Percentiles rank a stretch among this genome's conserved stretches.
Conservation (phyloP, 1,140 invertebrate species). For the Caenorhabditis elegans region DNA sequence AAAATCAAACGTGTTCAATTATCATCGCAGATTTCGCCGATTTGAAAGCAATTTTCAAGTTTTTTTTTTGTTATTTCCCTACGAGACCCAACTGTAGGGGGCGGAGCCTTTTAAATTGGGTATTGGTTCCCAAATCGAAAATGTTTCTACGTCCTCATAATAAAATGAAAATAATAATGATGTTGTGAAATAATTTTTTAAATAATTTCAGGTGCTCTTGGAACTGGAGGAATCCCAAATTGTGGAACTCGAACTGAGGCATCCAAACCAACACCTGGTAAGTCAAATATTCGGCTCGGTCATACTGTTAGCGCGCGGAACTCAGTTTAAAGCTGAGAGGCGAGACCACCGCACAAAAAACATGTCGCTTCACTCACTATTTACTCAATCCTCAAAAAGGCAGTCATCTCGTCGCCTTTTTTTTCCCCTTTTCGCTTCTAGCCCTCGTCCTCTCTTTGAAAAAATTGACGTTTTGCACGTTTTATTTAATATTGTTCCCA, state of each 20-base stretch:
- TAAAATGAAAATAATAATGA: background rate
- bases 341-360: background rate
- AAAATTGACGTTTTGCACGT: background rate
- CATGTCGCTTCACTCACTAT: background rate
- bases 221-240: constrained; percentile 35
- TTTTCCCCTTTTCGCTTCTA: background rate
- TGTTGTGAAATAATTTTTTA: background rate
- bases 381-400: background rate
- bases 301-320: too few species aligned
- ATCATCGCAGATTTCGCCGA: too few species aligned
- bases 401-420: too few species aligned
- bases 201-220: constrained; percentile 33
- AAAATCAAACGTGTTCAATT: too few species aligned
- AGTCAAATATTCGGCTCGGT: background rate
- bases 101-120: too few species aligned
- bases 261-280: constrained; percentile 20
- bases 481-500: background rate
- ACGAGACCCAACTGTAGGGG: too few species aligned
- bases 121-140: too few species aligned
- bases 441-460: background rate
- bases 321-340: too few species aligned
- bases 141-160: too few species aligned
- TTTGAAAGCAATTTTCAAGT: too few species aligned
- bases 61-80: too few species aligned
- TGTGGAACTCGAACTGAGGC: constrained; percentile 31